These are phyloP conservation scores for Augochlora pura DNA, from an alignment of 1,140 invertebrate genomes.

Conservation along the genomic window DNA sequence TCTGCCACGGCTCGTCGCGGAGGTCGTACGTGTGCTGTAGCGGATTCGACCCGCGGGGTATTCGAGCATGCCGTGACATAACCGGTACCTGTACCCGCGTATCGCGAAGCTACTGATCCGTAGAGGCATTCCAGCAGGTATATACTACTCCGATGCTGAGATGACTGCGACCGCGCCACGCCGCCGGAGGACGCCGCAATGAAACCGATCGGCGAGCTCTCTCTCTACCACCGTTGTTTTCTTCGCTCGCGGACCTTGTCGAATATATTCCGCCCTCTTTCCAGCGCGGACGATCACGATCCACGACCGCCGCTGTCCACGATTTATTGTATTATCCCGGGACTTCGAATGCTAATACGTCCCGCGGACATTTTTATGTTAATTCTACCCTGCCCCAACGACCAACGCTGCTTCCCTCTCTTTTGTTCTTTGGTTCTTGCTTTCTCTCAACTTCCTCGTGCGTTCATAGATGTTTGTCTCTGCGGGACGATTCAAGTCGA, in stretches of 20 bases:
- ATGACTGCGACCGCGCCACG: conserved; percentile 42
- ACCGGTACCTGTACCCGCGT: conserved; percentile 57
- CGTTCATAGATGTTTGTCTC: conserved; percentile 14
- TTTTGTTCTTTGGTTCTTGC: no score
- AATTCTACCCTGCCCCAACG: conserved; percentile 12
- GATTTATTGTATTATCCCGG: conserved; percentile 48
- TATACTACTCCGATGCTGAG: conserved; percentile 44
- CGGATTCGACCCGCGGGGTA: conserved; percentile 57
- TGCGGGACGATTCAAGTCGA: no score
- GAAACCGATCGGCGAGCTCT: conserved; percentile 43
- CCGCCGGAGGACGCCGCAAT: conserved; percentile 1
- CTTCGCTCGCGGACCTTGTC: conserved; percentile 53
- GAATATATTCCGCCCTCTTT: conserved; percentile 42
- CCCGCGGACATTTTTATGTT: conserved; percentile 39
- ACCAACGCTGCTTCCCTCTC: background rate
- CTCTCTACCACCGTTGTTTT: conserved; percentile 27
- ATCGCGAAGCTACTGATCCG: conserved; percentile 64
- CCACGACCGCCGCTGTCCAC: conserved; percentile 13
- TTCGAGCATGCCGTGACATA: conserved; percentile 61
- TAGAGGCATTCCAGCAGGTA: conserved; percentile 60
- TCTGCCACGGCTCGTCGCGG: conserved; percentile 6
- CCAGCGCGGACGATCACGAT: conserved; percentile 32
- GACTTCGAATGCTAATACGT: conserved; percentile 56
- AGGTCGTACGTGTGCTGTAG: conserved; percentile 51
- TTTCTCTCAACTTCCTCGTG: background rate